A percentile compares a stretch with the other conserved stretches of the same genome.
These are phyloP conservation scores for Rutpela maculata DNA, from an alignment of 2,888 invertebrate species.

Conservation along the genomic window DNA sequence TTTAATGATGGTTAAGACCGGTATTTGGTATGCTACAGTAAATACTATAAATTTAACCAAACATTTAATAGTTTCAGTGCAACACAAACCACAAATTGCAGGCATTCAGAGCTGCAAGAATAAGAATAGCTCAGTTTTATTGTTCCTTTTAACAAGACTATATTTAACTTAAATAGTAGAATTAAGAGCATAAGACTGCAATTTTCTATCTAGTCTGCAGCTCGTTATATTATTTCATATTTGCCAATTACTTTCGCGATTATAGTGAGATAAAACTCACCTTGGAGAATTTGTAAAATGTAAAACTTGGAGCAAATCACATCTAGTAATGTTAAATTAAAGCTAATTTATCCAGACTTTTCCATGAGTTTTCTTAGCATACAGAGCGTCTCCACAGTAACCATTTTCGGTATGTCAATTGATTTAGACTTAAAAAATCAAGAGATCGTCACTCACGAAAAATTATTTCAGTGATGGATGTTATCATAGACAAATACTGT, in stretches of 20 bases:
- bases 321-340: neutral
- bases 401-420: too few species aligned
- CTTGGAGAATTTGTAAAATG: too few species aligned
- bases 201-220: neutral
- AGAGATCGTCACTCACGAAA: too few species aligned
- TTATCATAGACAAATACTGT: too few species aligned
- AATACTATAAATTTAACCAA: neutral
- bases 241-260: neutral
- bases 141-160: neutral
- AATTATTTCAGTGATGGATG: too few species aligned
- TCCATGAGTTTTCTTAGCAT: too few species aligned
- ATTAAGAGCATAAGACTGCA: neutral
- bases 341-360: too few species aligned
- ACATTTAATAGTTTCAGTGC: neutral
- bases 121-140: neutral
- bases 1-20: too few species aligned
- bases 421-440: too few species aligned
- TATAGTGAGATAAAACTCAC: neutral
- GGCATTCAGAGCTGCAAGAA: neutral
- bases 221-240: neutral
- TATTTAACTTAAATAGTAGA: neutral
- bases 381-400: too few species aligned
- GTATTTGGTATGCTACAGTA: too few species aligned
- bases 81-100: neutral
- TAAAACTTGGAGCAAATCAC: neutral